These are phyloP conservation scores for Meghimatium bilineatum DNA, from an alignment of 2,888 invertebrate genomes.

Conservation along the genomic window DNA sequence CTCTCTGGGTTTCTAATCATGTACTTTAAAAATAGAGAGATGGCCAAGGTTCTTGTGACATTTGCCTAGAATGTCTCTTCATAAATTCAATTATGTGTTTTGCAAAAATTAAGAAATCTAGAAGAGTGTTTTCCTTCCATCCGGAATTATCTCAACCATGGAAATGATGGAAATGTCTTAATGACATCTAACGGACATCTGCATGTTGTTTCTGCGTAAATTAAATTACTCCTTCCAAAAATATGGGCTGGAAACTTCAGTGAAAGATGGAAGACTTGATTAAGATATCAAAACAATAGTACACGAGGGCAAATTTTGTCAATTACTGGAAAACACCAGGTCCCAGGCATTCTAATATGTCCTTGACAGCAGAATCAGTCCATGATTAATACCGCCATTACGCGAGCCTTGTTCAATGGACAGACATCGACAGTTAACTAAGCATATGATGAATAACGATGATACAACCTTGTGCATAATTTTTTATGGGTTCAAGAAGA, in stretches of 20 bases:
- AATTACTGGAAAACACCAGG: not conserved
- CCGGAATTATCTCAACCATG: too few species aligned
- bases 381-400: not conserved
- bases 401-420: not conserved
- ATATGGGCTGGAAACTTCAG: not conserved
- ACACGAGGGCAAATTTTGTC: slow-evolving; percentile 1
- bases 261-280: slow-evolving; percentile 17
- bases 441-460: not conserved
- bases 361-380: not conserved
- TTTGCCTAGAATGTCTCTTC: not conserved
- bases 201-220: not conserved
- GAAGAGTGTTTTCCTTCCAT: not conserved
- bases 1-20: too few species aligned
- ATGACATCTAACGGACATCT: not conserved
- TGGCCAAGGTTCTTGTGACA: not conserved
- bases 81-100: slow-evolving; percentile 5
- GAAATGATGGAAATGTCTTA: not conserved
- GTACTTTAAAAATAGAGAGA: not conserved
- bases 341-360: slow-evolving; percentile 3
- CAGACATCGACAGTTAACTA: not conserved
- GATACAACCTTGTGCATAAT: not conserved
- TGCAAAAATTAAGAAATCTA: not conserved
- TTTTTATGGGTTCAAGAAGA: too few species aligned
- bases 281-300: slow-evolving; percentile 21
- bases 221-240: not conserved